These are phyloP conservation scores for Dioctria linearis DNA, from an alignment of 2,888 invertebrate genomes.

Conservation along the genomic window DNA sequence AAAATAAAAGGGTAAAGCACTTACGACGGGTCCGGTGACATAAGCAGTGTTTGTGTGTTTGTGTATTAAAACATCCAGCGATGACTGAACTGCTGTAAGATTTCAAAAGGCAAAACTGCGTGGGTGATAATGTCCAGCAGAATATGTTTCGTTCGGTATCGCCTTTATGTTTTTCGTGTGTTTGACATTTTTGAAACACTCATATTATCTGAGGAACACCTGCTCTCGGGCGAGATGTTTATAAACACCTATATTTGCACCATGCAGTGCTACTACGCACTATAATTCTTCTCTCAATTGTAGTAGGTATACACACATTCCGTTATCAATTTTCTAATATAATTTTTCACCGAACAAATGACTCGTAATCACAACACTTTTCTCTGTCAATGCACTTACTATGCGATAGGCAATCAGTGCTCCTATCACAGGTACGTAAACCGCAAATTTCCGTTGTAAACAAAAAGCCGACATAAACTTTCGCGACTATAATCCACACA, in stretches of 20 bases:
- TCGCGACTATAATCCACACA: slow-evolving; percentile 1
- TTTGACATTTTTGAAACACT: not conserved
- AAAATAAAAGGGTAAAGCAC: slow-evolving; percentile 19
- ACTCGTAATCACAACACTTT: slow-evolving; percentile 25
- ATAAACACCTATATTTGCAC: not conserved
- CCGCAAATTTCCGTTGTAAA: slow-evolving; percentile 40
- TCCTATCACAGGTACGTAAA: not conserved
- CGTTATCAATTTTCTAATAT: slow-evolving; percentile 16
- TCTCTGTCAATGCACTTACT: slow-evolving; percentile 32
- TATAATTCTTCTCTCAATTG: not conserved
- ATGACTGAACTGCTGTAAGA: no score
- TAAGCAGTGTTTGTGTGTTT: no score
- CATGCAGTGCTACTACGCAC: not conserved
- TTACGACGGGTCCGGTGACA: not conserved
- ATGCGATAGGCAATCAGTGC: not conserved
- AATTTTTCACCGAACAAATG: not conserved
- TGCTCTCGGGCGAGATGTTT: slow-evolving; percentile 22
- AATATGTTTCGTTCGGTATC: not conserved
- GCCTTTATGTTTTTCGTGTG: not conserved
- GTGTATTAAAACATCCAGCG: not conserved
- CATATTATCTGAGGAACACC: slow-evolving; percentile 10
- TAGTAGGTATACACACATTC: not conserved
- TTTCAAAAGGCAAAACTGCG: not conserved
- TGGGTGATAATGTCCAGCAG: slow-evolving; percentile 1
- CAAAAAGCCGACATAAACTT: slow-evolving; percentile 14